Evolutionary conservation across 2,797 vertebrate genomes (phyloP).

Genomic region (Anguilla anguilla): DNA sequence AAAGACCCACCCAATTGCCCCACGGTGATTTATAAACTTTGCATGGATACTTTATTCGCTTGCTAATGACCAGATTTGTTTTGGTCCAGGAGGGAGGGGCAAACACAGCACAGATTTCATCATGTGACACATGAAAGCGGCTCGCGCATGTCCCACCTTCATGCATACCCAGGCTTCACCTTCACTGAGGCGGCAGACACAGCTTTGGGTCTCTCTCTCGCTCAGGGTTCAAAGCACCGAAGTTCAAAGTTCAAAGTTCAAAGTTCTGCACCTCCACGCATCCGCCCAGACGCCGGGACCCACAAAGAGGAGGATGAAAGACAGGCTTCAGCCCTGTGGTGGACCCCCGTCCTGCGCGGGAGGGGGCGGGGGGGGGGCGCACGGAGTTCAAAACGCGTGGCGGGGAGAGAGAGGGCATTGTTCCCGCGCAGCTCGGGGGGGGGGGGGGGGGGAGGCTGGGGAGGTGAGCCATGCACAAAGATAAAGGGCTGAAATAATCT

Average conservation of each 20-base stretch:
- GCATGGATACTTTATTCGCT: background rate
- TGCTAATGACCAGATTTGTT: background rate
- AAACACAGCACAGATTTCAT: background rate
- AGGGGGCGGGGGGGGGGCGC: background rate
- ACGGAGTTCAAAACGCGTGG: background rate
- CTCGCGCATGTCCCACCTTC: background rate
- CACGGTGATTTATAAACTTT: background rate
- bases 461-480: background rate
- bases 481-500: background rate
- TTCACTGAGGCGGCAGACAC: background rate
- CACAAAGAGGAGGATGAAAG: background rate
- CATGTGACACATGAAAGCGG: background rate
- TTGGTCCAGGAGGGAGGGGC: background rate
- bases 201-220: background rate
- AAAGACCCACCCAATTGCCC: background rate
- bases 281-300: background rate
- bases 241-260: background rate
- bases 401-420: background rate
- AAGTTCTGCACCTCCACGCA: background rate
- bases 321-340: background rate
- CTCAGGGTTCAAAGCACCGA: background rate
- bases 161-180: background rate
- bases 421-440: background rate
- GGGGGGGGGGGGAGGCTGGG: background rate
- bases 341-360: background rate